Conservation (phyloP, 2,113 vertebrate species). For the Epinephelus lanceolatus region DNA sequence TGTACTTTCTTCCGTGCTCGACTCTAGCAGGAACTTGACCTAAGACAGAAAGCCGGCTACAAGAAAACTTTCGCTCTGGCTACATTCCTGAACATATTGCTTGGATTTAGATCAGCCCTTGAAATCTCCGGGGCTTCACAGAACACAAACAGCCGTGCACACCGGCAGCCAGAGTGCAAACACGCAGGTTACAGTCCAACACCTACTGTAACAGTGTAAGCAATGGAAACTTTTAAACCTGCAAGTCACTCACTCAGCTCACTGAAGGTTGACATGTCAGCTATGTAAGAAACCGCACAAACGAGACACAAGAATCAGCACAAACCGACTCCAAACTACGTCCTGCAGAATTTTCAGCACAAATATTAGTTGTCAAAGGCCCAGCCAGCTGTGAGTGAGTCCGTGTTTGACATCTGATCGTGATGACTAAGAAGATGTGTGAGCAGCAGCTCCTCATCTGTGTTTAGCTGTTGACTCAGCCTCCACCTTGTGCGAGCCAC, state of each 20-base stretch:
- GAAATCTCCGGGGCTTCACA: constrained; percentile 40
- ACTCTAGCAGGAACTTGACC: constrained; percentile 18
- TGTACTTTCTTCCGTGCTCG: neutral
- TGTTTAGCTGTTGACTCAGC: constrained; percentile 76
- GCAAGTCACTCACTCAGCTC: neutral
- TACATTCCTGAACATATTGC: constrained; percentile 77
- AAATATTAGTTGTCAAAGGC: constrained; percentile 38
- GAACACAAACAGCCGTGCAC: constrained; percentile 13
- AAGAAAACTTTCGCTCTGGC: constrained; percentile 39
- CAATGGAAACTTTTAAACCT: constrained; percentile 16
- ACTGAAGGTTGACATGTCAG: neutral
- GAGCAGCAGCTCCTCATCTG: constrained; percentile 61
- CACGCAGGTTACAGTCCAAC: constrained; percentile 1
- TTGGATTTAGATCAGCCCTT: constrained; percentile 56
- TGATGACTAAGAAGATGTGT: constrained; percentile 61
- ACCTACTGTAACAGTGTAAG: constrained; percentile 16
- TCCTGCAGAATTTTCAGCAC: neutral
- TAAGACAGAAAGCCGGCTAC: constrained; percentile 1
- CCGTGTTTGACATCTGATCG: constrained; percentile 43
- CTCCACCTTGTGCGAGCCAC: constrained; percentile 65
- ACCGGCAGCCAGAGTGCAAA: constrained; percentile 23
- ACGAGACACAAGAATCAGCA: neutral
- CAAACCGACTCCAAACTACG: constrained; percentile 12
- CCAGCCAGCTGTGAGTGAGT: constrained; percentile 31
- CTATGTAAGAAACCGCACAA: neutral